Base-by-base conservation (phyloP, 2,888 invertebrate species). In the Neuroscelio doddi region DNA sequence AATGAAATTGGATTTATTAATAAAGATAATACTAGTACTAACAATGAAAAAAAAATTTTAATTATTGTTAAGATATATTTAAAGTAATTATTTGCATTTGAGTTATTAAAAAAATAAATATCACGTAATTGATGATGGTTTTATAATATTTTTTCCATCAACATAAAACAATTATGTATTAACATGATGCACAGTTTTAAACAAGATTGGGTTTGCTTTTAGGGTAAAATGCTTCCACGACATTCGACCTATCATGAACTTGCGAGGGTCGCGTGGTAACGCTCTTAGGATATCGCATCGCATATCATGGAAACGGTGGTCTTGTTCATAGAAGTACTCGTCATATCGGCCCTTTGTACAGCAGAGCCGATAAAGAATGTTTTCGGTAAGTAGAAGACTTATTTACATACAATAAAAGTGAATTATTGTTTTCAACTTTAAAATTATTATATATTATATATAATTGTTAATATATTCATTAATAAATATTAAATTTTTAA, bases 241-340 rank as follows among this genome's bases (percentile, higher is more conserved):
- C 24, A 70, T 63, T 64, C 57, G 70, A 72, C 62, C 66, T 81
- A 80, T 76, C 74, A 80, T 81, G 80, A 78, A 66, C 69, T 58
- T 74, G 68, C 73, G 67, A 68, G 70, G 65, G 69, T 65, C 51
- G 70, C 71, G 72, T 69, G 69, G 69, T 68, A 69, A 73, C 64
- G 73, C 70, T 71, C 62, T 57, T 68, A 75, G 73, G 71, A 78
- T 70, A 77, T 78, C 74, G 76, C 68, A 74, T 73, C 63, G 74
- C 77, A 75, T 78, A 81, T 79, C 77, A 81, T 81, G 80, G 78
- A 77, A 76, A 74, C 75, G 73, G 72, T 78, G 76, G 77, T 75
- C 68, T 72, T 79, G 69, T 72, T 79, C 62, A 74, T 77, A 74
- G 73, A 73, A 76, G 72, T 78, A 64, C 72, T 80, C 52, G 74